Base-by-base conservation (phyloP, 2,113 vertebrate genomes). In the Prunella himalayana region DNA sequence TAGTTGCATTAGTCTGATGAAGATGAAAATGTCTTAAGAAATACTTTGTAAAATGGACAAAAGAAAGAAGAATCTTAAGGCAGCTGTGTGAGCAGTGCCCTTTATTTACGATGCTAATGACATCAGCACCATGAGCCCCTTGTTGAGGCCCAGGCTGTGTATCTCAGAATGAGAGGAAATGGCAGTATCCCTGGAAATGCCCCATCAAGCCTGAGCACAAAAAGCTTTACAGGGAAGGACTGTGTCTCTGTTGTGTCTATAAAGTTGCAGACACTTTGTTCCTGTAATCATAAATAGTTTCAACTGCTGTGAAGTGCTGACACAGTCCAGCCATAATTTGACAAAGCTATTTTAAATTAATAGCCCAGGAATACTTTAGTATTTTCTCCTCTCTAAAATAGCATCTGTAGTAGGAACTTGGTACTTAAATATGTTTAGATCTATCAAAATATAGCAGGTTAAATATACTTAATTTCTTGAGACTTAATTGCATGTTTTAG, bases 181-280 rank as follows among this genome's bases (percentile, higher is more conserved):
- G 60, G 51, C 92, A 92, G 56, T 37, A 31, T 86, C 73, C 50
- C 87, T 97, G 85, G 64, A 90, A 96, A 70, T 78, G 78, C 88
- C 64, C 33, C 92, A 86, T 85, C 90, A 69, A 88, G 54, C 18
- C 71, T 11, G 33, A 93, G 90, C 47, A 88, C 95, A 95, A 90
- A 92, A 77, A 97, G 56, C 51, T 82, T 93, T 81, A 81, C 1
- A 0, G 81, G 84, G 82, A 77, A 54, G 60, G 47, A 39, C 78
- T 79, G 0, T 72, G 59, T 87, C 47, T 90, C 70, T 87, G 84
- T 91, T 33, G 1, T 70, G 71, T 73, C 92, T 88, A 31, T 96
- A 92, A 89, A 97, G 56, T 41, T 86, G 64, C 51, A 93, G 90
- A 77, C 91, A 64, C 84, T 85, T 90, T 90, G 68, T 80, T 92